phyloP scores from a whole-genome alignment of 2,888 invertebrate genomes.

The Megalurothrips usitatus region DNA sequence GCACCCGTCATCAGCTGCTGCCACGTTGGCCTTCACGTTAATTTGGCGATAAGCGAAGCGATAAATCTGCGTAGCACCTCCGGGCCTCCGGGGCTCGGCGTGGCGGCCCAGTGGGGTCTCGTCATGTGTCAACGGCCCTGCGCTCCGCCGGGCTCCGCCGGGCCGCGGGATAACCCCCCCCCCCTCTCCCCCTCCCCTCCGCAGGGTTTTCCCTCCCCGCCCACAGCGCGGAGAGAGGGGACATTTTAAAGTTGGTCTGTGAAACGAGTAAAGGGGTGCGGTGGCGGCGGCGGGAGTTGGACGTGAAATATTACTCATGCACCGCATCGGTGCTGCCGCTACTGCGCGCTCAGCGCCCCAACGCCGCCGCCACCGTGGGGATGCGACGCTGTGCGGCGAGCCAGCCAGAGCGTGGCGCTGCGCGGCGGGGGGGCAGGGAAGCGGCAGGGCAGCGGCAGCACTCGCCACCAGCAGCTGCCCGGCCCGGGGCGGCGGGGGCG shows the following conservation, averaged over 20 bases:
- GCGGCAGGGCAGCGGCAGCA: background rate
- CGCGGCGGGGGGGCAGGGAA: background rate
- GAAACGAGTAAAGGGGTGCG: background rate
- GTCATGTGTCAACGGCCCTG: background rate
- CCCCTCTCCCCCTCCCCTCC: background rate
- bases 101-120: too few species aligned
- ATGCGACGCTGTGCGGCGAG: background rate
- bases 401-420: background rate
- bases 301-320: slow-evolving; percentile 26
- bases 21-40: background rate
- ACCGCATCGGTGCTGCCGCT: background rate
- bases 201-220: too few species aligned
- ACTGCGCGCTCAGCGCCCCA: too few species aligned
- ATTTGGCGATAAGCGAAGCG: background rate
- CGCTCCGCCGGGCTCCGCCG: background rate
- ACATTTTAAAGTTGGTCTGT: slow-evolving; percentile 3
- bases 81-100: background rate
- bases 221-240: background rate
- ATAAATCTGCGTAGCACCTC: background rate
- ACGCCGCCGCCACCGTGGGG: background rate
- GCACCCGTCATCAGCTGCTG: too few species aligned
- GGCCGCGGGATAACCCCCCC: background rate
- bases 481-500: background rate
- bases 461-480: background rate
- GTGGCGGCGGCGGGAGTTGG: background rate